A percentile compares a stretch with the other conserved stretches of the same genome.
Evolutionary conservation across 2,797 vertebrate genomes (phyloP).

Genomic region (Lepilemur ruficaudatus): DNA sequence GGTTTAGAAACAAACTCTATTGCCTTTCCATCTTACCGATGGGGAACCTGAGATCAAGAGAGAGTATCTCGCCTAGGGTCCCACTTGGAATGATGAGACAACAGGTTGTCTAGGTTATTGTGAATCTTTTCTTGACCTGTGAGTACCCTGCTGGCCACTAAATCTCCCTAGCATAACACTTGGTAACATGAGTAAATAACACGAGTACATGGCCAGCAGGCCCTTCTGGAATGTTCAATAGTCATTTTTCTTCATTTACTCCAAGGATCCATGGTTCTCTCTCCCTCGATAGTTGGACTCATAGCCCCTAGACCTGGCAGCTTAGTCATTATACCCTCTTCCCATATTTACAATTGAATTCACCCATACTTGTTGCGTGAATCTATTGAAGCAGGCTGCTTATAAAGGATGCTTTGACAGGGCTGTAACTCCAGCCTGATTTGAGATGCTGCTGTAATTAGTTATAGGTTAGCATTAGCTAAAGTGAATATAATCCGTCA

Average conservation of each 20-base stretch:
- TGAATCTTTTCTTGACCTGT: not conserved
- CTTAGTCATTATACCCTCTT: not conserved
- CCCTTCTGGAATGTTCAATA: not conserved
- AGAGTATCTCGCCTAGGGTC: not conserved
- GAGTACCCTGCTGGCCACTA: not conserved
- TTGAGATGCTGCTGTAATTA: slow-evolving; percentile 57
- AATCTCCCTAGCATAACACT: not conserved
- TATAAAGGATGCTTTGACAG: slow-evolving; percentile 8
- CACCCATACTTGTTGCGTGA: slow-evolving; percentile 61
- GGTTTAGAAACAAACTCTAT: not conserved
- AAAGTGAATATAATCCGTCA: slow-evolving; percentile 69
- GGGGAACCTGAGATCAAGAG: not conserved
- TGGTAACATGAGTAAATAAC: not conserved
- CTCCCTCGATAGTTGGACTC: not conserved
- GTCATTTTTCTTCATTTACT: slow-evolving; percentile 6
- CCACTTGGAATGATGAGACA: not conserved
- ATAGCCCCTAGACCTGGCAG: not conserved
- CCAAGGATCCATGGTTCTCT: not conserved
- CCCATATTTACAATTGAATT: slow-evolving; percentile 67
- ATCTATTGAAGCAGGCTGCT: slow-evolving; percentile 65
- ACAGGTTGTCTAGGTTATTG: not conserved
- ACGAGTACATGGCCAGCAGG: not conserved
- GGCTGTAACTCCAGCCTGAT: slow-evolving; percentile 43
- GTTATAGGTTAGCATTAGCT: slow-evolving; percentile 64
- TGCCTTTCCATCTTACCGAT: not conserved